Evolutionary conservation across 2,888 invertebrate genomes (phyloP).

Genomic region (Dyspetes luteomarginatus): DNA sequence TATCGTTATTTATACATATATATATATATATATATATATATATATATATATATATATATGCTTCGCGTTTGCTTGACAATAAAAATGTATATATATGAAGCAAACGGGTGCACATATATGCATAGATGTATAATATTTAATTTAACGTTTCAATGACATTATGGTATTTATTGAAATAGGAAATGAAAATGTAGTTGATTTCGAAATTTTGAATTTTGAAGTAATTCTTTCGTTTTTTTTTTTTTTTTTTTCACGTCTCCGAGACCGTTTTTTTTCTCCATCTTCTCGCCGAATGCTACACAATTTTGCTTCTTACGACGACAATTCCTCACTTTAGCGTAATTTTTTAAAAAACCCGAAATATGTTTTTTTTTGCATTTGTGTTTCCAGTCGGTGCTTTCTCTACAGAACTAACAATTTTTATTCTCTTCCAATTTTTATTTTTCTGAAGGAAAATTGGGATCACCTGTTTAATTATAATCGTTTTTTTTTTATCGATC

Average conservation of each 20-base stretch:
- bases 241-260: conserved; percentile 40
- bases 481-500: conserved; percentile 36
- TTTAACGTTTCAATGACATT: conserved; percentile 54
- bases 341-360: conserved; percentile 62
- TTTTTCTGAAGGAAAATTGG: conserved; percentile 9
- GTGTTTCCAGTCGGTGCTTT: conserved; percentile 75
- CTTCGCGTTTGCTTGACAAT: conserved; percentile 63
- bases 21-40: conserved; percentile 33
- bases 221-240: conserved; percentile 36
- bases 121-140: conserved; percentile 56
- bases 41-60: conserved; percentile 57
- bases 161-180: conserved; percentile 65
- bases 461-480: conserved; percentile 13
- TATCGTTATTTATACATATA: conserved; percentile 71
- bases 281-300: conserved; percentile 30
- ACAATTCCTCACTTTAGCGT: conserved; percentile 81
- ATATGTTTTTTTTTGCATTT: conserved; percentile 62
- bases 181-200: conserved; percentile 4
- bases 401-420: conserved; percentile 75
- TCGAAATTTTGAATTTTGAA: conserved; percentile 28
- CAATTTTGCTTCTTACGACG: conserved; percentile 66
- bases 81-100: conserved; percentile 63
- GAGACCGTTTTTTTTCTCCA: conserved; percentile 51
- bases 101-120: conserved; percentile 56
- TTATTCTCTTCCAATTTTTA: conserved; percentile 4